phyloP scores from a whole-genome alignment of 1,140 invertebrate species.

The Hydropsyche tenuis region DNA sequence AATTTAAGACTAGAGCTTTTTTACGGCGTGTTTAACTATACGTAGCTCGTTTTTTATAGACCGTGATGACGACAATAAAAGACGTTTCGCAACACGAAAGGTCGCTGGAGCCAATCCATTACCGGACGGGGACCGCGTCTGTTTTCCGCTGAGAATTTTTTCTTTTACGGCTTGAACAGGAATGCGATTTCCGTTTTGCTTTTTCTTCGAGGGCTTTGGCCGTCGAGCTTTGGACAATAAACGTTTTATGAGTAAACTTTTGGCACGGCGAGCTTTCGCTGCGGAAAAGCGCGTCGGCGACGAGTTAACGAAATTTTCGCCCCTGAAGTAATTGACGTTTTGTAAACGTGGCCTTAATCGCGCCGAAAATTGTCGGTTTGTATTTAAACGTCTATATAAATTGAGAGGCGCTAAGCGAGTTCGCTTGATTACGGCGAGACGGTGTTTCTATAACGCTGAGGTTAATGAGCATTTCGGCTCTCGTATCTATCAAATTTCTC shows the following conservation, averaged over 20 bases:
- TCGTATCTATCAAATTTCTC: too few species aligned
- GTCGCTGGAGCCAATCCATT: slow-evolving; percentile 20
- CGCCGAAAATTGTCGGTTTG: too few species aligned
- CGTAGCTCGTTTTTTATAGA: slow-evolving; percentile 1
- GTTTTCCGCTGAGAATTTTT: not conserved
- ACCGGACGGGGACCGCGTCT: not conserved
- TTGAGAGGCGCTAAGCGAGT: too few species aligned
- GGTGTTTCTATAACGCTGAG: too few species aligned
- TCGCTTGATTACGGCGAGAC: too few species aligned
- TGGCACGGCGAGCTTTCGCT: not conserved
- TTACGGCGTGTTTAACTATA: slow-evolving; percentile 18
- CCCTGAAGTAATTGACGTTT: too few species aligned
- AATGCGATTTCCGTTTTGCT: not conserved
- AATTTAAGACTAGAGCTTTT: slow-evolving; percentile 25
- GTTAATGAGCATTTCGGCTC: too few species aligned
- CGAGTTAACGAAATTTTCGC: too few species aligned
- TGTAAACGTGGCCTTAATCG: too few species aligned
- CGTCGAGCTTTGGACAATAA: slow-evolving; percentile 30
- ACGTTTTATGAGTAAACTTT: slow-evolving; percentile 33
- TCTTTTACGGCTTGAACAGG: not conserved
- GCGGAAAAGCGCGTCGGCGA: not conserved
- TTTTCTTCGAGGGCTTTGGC: not conserved
- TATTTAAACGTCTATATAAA: too few species aligned
- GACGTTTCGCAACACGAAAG: not conserved
- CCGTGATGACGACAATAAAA: slow-evolving; percentile 24